Evolutionary conservation across 2,888 invertebrate species (phyloP), one percentile per base, ranked within the genome.

Genomic region (Cryptus viduatorius): DNA sequence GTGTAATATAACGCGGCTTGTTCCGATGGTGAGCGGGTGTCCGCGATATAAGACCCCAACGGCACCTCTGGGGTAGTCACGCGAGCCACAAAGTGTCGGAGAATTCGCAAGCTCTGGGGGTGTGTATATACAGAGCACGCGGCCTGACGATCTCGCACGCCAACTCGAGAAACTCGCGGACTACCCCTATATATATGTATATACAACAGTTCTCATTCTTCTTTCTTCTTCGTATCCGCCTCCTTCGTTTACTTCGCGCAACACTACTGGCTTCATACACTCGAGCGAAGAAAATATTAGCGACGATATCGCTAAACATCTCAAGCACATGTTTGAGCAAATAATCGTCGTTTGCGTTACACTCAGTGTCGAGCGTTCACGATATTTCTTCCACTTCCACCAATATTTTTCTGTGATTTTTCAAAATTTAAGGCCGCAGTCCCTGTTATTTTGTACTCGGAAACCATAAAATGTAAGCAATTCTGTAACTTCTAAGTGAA

Each of bases 111-210:
- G 48, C 68, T 44, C 19, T 10, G 4, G 7, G 4, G 7, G 4
- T 16, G 50, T 10, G 24, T 56, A 56, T 19, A 7, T 24, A 24
- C 10, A 24, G 24, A 5, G 5, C 7, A 7, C 48, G 65, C 53
- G 59, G 64, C 68, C 42, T 48, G 24, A 50, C 68, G 75, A 72
- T 75, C 71, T 37, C 48, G 67, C 76, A 81, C 84, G 79, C 64
- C 68, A 79, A 77, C 82, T 61, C 81, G 69, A 78, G 85, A 83
- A 86, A 84, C 83, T 72, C 67, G 64, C 72, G 82, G 87, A 79
- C 10, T 19, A 0, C 12, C 19, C 10, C 56, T 24, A 24, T 12
- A 10, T 12, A 19, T 8, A 37, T 8, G 37, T 37, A 8, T 37
- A 37, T 8, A 37, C 37, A 8, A 8, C 56, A n/a, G n/a, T 8